A percentile compares a stretch with the other conserved stretches of the same genome.
Conservation (phyloP, 2,888 invertebrate species). For the Hydroisotoma schaefferi region DNA sequence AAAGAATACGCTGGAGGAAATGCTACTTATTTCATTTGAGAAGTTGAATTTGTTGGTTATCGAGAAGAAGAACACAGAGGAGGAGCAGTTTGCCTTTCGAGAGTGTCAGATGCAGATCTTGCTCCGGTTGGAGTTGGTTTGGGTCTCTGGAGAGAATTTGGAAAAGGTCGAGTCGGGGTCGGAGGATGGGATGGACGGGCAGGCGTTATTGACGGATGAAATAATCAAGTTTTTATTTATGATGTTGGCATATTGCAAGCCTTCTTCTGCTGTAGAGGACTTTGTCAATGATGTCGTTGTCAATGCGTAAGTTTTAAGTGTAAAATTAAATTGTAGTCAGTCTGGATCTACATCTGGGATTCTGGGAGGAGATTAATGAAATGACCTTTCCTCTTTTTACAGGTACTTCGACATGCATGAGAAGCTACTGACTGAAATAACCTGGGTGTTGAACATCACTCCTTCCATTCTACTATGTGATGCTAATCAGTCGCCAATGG, state of each 20-base stretch:
- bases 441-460: neutral
- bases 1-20: constrained; percentile 18
- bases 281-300: constrained; percentile 27
- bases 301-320: constrained; percentile 20
- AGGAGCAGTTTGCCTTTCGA: constrained; percentile 10
- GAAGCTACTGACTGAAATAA: neutral
- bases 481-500: too few species aligned
- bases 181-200: too few species aligned
- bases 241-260: constrained; percentile 23
- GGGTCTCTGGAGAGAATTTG: constrained; percentile 11
- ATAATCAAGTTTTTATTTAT: constrained; percentile 27
- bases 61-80: constrained; percentile 4
- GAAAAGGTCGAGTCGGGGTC: constrained; percentile 5
- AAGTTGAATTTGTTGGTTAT: constrained; percentile 25
- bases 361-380: too few species aligned
- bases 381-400: too few species aligned
- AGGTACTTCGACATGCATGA: neutral
- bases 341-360: too few species aligned
- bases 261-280: constrained; percentile 24
- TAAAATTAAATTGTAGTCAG: too few species aligned
- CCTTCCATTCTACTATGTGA: too few species aligned
- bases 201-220: constrained; percentile 27
- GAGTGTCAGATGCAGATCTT: constrained; percentile 33
- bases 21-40: constrained; percentile 18
- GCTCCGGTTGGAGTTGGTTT: constrained; percentile 31